These are phyloP conservation scores for Nylanderia fulva DNA, from an alignment of 1,140 invertebrate species.

Conservation along the genomic window DNA sequence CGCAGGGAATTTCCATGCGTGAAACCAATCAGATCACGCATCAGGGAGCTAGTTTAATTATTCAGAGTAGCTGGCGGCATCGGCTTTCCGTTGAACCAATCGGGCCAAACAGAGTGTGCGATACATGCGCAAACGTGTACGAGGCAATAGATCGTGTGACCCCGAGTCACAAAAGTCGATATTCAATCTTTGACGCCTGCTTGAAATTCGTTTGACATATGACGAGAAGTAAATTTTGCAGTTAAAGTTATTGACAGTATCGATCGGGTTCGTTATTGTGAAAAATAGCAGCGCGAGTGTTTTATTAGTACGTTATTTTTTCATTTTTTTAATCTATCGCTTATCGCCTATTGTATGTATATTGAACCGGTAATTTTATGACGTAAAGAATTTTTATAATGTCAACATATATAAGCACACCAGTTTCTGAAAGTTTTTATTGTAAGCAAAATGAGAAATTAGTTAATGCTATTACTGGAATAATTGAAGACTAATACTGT, in stretches of 20 bases:
- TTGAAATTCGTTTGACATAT: constrained; percentile 52
- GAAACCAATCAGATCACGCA: constrained; percentile 67
- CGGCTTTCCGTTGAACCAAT: constrained; percentile 67
- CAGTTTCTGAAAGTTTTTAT: neutral
- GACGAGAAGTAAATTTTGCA: constrained; percentile 54
- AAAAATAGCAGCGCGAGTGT: constrained; percentile 1
- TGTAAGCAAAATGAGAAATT: neutral
- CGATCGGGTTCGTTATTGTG: constrained; percentile 30
- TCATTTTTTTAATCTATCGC: too few relatives aligned
- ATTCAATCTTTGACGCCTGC: constrained; percentile 56
- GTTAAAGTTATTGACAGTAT: constrained; percentile 26
- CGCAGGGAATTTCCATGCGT: constrained; percentile 36
- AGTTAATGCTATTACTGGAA: neutral
- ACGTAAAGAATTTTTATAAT: neutral
- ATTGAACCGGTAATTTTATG: constrained; percentile 14
- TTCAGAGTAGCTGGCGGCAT: constrained; percentile 70
- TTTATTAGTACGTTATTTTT: neutral
- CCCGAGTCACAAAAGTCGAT: constrained; percentile 53
- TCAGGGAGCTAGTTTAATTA: constrained; percentile 69
- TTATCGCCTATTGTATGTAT: neutral
- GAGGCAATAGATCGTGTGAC: constrained; percentile 46
- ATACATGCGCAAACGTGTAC: constrained; percentile 17
- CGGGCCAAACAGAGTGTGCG: constrained; percentile 45
- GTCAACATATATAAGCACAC: neutral
- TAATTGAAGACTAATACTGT: constrained; percentile 5